Base-by-base conservation (phyloP, 2,113 vertebrate species). In the Stigmatopora nigra region DNA sequence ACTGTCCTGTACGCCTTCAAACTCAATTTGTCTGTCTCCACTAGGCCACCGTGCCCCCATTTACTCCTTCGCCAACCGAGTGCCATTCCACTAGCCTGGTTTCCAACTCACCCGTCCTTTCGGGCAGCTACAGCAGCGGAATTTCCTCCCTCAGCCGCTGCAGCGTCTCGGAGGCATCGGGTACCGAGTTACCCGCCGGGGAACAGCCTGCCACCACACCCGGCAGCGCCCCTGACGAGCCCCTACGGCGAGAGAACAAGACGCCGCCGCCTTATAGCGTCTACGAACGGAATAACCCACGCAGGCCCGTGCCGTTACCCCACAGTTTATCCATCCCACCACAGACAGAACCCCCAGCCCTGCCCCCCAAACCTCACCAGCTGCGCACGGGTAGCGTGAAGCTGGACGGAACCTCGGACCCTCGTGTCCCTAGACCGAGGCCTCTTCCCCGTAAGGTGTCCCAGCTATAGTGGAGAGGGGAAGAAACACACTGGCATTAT, bases 81-180 rank as follows among this genome's bases (percentile, higher is more conserved):
- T 94, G 92, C 84, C 96, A 94, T 80, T 91, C 92, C 0, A 87
- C 92, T 22, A 93, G 94, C 64, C 90, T 96, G 76, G 91, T 91
- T 36, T 94, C 95, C 80, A 93, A 93, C 82, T 99, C 96, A 7
- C 95, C 96, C 0, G 93, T 89, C 7, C 86, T 98, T 75, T 98
- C 95, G 0, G 96, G 96, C 86, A 98, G 96, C 85, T 98, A 95
- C 89, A 98, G 95, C 92, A 99, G 96, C 0, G 94, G 97, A 69
- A 98, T 99, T 85, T 99, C 97, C 0, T 98, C 96, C 0, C 92
- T 99, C 53, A 97, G 97, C 83, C 93, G 97, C 66, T 97, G 97
- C 73, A 99, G 96, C 72, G 93, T 92, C 0, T 98, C 96, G 0
- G 97, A 99, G 77, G 94, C 93, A 1, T 98, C 95, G 0, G 94